Conservation (phyloP, 2,113 vertebrate species). For the Seriola rivoliana region DNA sequence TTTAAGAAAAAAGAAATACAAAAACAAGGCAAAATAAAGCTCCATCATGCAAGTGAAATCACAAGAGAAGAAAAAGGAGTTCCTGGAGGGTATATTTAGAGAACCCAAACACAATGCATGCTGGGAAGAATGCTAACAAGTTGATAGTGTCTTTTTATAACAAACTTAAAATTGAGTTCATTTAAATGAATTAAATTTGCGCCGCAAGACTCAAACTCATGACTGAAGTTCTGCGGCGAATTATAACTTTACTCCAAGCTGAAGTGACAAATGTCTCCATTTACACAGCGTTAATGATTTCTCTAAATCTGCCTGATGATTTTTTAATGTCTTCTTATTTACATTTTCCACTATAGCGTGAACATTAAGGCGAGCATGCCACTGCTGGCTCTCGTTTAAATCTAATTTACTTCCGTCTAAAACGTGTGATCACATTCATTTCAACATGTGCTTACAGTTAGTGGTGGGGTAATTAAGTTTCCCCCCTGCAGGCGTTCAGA, state of each 20-base stretch:
- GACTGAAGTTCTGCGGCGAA: constrained; percentile 3
- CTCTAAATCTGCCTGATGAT: constrained; percentile 25
- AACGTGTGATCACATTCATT: constrained; percentile 61
- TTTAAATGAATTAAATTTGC: constrained; percentile 27
- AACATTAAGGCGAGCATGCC: constrained; percentile 17
- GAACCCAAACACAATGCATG: not conserved
- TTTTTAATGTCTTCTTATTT: constrained; percentile 53
- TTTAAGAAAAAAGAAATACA: not conserved
- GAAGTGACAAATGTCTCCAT: constrained; percentile 12
- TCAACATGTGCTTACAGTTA: constrained; percentile 71
- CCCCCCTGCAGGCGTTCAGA: constrained; percentile 58
- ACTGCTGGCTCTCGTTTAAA: constrained; percentile 49
- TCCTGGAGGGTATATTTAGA: not conserved
- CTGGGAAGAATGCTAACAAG: not conserved
- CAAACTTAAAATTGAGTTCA: constrained; percentile 9
- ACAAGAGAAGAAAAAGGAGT: not conserved
- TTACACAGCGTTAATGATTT: constrained; percentile 33
- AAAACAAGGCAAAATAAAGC: not conserved
- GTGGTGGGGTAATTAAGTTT: constrained; percentile 58
- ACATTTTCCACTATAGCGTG: constrained; percentile 26
- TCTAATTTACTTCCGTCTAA: constrained; percentile 29
- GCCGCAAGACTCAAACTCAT: not conserved
- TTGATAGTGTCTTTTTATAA: not conserved
- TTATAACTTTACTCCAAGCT: not conserved
- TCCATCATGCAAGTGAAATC: not conserved